Evolutionary conservation across 2,797 vertebrate species (phyloP).

Genomic region (Tolypeutes matacus): DNA sequence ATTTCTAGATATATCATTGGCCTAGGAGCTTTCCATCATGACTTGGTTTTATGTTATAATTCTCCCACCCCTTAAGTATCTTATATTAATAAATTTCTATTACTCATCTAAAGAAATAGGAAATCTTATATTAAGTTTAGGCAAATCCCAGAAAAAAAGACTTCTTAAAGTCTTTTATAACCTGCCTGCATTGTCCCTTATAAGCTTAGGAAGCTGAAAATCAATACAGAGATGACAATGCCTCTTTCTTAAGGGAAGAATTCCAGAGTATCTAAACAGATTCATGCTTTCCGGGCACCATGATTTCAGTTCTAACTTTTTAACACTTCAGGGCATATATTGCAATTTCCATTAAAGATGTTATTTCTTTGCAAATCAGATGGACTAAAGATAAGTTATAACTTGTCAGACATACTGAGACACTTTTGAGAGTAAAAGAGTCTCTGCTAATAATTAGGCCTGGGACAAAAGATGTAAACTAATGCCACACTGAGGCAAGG

Average conservation of each 20-base stretch:
- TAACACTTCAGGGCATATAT: background rate
- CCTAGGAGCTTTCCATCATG: background rate
- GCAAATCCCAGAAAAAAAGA: background rate
- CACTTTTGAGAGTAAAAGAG: background rate
- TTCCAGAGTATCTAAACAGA: background rate
- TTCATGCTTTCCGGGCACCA: background rate
- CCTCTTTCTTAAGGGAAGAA: background rate
- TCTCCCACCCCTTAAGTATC: background rate
- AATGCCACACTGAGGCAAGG: background rate
- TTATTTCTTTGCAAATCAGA: background rate
- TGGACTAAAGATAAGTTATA: background rate
- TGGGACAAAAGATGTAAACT: background rate
- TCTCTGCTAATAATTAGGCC: background rate
- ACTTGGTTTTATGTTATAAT: background rate
- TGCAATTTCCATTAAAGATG: conserved; percentile 3
- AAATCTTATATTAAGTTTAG: background rate
- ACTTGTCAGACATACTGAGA: background rate
- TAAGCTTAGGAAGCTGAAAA: background rate
- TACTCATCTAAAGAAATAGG: conserved; percentile 9
- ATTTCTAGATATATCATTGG: background rate
- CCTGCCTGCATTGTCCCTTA: background rate
- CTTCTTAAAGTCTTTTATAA: conserved; percentile 1
- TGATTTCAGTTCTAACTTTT: background rate
- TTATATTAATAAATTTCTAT: background rate
- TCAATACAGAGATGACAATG: background rate